A percentile compares a stretch with the other conserved stretches of the same genome.
phyloP scores from a whole-genome alignment of 1,140 invertebrate species.

The Hypothenemus hampei region DNA sequence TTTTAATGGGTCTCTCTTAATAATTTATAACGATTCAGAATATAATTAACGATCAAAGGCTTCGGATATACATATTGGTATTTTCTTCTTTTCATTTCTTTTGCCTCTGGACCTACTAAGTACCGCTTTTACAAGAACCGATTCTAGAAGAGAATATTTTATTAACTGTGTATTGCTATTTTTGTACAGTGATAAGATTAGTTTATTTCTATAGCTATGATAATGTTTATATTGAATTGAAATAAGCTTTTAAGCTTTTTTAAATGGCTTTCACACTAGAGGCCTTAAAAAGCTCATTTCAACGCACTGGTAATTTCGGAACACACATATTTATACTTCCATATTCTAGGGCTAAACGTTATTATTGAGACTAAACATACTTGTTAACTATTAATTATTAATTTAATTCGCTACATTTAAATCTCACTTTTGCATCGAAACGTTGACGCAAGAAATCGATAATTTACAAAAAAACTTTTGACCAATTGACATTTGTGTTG shows the following conservation, averaged over 20 bases:
- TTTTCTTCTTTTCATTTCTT: too few relatives aligned
- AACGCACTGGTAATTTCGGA: slow-evolving; percentile 15
- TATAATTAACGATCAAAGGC: too few relatives aligned
- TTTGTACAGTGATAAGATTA: slow-evolving; percentile 22
- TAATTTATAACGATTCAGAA: too few relatives aligned
- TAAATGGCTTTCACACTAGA: not conserved
- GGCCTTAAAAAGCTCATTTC: not conserved
- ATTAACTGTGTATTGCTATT: slow-evolving; percentile 17
- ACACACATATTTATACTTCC: slow-evolving; percentile 32
- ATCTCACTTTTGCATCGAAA: slow-evolving; percentile 44
- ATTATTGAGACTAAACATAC: too few relatives aligned
- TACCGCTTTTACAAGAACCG: too few relatives aligned
- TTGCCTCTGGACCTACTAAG: too few relatives aligned
- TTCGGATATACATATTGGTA: too few relatives aligned
- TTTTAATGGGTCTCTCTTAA: too few relatives aligned
- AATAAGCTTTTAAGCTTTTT: not conserved
- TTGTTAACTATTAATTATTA: slow-evolving; percentile 33
- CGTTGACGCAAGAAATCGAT: slow-evolving; percentile 33
- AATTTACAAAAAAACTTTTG: slow-evolving; percentile 27
- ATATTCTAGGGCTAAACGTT: slow-evolving; percentile 34
- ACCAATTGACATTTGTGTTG: slow-evolving; percentile 34
- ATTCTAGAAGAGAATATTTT: not conserved
- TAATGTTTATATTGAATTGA: slow-evolving; percentile 9
- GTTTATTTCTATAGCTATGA: slow-evolving; percentile 9
- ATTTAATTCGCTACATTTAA: slow-evolving; percentile 40